Base-by-base conservation (phyloP, 1,140 invertebrate species). In the Drosophila willistoni region DNA sequence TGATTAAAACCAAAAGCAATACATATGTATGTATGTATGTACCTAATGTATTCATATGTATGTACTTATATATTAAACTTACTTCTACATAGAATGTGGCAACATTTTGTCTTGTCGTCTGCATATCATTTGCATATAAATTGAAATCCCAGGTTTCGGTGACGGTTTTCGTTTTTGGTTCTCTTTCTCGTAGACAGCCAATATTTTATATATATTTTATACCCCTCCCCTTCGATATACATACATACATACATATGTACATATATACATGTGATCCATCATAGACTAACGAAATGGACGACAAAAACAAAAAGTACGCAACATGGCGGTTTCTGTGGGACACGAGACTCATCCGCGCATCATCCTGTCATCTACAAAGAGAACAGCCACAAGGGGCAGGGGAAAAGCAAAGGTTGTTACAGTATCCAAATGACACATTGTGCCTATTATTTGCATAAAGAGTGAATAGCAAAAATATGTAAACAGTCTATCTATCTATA, bases 141-240 rank as follows among this genome's bases (percentile, higher is more conserved):
- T 87, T 83, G 83, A 87, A 87, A 83, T 86, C 79, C 44, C 82
- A 65, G 81, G 22, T 62, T 79, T 57, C 39, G 66, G 59, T 60
- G 64, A 64, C 42, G 62, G 66, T 74, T 78, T 69, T 65, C 56
- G 60, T 17, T 64, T 51, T 70, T 66, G 60, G 19, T 68, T 68
- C 51, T 65, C 57, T 68, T 69, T 69, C 78, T 62, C 69, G 77
- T 77, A 77, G 81, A 75, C 73, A 77, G 79, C 70, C 83, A 87
- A 87, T 89, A 89, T 89, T 87, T 87, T 86, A 87, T 86, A 87
- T 79, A 83, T 77, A 83, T 82, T 86, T 86, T 86, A 86, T 86
- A 69, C 56, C 36, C 36, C 36, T 13, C 36, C 63, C n/a, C 39
- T 22, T n/a, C 36, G 41, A 4, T 14, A 17, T 42, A 42, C 5